These are phyloP conservation scores for Entomobrya proxima DNA, from an alignment of 2,888 invertebrate species.

Conservation along the genomic window DNA sequence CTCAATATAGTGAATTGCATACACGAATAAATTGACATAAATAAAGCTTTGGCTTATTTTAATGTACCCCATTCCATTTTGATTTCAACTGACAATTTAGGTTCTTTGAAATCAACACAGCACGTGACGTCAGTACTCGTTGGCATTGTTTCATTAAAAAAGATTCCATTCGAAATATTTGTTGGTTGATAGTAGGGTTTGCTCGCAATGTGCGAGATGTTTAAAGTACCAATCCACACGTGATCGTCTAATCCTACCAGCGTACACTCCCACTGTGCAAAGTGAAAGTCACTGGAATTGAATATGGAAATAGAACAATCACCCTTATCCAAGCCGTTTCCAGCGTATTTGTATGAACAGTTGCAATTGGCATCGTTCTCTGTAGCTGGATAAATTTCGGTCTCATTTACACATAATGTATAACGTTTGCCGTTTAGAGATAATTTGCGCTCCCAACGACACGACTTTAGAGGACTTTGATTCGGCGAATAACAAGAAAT, in stretches of 20 bases:
- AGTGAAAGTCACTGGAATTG: slow-evolving; percentile 31
- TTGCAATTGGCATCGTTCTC: not conserved
- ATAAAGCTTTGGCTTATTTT: not conserved
- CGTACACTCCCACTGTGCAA: slow-evolving; percentile 26
- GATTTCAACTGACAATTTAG: not conserved
- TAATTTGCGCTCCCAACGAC: slow-evolving; percentile 38
- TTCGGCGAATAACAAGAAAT: slow-evolving; percentile 11
- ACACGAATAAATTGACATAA: no score
- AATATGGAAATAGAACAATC: slow-evolving; percentile 52
- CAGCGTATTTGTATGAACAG: slow-evolving; percentile 33
- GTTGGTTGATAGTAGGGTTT: not conserved
- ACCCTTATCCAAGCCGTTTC: slow-evolving; percentile 42
- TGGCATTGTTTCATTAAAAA: not conserved
- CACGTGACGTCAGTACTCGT: slow-evolving; percentile 9
- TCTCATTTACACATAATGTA: not conserved
- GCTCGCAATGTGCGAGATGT: not conserved
- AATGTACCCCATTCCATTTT: slow-evolving; percentile 10
- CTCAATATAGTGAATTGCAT: not conserved
- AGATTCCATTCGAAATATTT: not conserved
- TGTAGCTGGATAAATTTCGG: not conserved
- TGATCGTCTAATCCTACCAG: not conserved
- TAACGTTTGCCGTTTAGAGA: slow-evolving; percentile 16
- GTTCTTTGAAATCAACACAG: not conserved
- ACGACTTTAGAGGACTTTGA: not conserved
- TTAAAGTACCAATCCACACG: slow-evolving; percentile 46